These are phyloP conservation scores for Drosophila suzukii DNA, from an alignment of 1,140 invertebrate genomes.

Conservation along the genomic window DNA sequence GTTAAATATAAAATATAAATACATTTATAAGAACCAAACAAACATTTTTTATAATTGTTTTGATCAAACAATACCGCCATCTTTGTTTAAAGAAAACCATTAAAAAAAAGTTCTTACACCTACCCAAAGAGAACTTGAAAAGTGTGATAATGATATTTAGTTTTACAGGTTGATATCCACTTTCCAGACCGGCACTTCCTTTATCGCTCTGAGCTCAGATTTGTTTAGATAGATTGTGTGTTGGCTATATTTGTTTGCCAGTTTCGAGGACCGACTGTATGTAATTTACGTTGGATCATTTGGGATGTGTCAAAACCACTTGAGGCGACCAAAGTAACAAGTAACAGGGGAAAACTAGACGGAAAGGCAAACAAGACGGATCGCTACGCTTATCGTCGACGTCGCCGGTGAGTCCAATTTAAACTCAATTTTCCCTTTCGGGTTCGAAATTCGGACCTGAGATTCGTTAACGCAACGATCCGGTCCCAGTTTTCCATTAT, in stretches of 20 bases:
- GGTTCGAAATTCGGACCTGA: slow-evolving; percentile 20
- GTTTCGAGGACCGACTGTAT: neutral
- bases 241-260: neutral
- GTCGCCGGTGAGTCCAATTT: slow-evolving; percentile 36
- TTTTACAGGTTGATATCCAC: neutral
- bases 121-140: too few relatives aligned
- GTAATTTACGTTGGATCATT: slow-evolving; percentile 24
- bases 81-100: too few relatives aligned
- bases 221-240: neutral
- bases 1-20: neutral
- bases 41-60: neutral
- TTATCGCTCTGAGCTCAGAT: neutral
- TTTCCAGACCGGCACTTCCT: neutral
- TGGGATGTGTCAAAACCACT: slow-evolving; percentile 45
- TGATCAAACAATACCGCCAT: too few relatives aligned
- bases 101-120: too few relatives aligned
- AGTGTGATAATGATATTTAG: too few relatives aligned
- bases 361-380: slow-evolving; percentile 9
- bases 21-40: neutral
- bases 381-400: neutral
- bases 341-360: neutral
- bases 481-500: slow-evolving; percentile 3
- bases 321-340: slow-evolving; percentile 19
- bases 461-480: neutral
- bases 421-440: slow-evolving; percentile 51